phyloP scores from a whole-genome alignment of 2,888 invertebrate genomes.

The Drosophila subsilvestris region DNA sequence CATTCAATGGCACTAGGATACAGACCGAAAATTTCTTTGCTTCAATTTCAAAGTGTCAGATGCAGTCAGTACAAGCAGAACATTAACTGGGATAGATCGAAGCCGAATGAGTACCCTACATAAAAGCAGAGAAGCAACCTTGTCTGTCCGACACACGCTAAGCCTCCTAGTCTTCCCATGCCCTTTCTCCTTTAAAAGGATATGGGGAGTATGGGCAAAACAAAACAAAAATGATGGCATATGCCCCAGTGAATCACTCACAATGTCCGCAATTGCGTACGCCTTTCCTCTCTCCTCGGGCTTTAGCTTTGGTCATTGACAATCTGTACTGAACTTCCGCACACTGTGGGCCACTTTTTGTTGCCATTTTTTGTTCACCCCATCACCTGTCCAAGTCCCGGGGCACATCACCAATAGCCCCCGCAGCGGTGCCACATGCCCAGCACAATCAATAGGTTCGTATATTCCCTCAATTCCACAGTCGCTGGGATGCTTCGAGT shows the following conservation, averaged over 20 bases:
- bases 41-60: constrained; percentile 28
- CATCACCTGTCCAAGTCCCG: constrained; percentile 1
- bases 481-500: constrained; percentile 35
- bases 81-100: constrained; percentile 4
- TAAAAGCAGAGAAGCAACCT: background rate
- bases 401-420: constrained; percentile 3
- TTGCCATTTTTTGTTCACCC: constrained; percentile 31
- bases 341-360: constrained; percentile 28
- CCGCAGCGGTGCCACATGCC: constrained; percentile 38
- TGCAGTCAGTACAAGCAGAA: constrained; percentile 14
- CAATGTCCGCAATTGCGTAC: constrained; percentile 34
- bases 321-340: constrained; percentile 69
- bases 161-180: background rate
- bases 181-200: too few relatives aligned
- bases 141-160: background rate
- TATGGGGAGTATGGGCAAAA: constrained; percentile 1
- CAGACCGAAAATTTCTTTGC: background rate
- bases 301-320: constrained; percentile 51
- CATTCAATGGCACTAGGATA: background rate
- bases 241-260: constrained; percentile 35
- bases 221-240: constrained; percentile 31
- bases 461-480: constrained; percentile 50
- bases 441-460: constrained; percentile 69
- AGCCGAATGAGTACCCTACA: constrained; percentile 31
- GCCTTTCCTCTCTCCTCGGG: constrained; percentile 15